Base-by-base conservation (phyloP, 2,113 vertebrate genomes). In the Nibea coibor region DNA sequence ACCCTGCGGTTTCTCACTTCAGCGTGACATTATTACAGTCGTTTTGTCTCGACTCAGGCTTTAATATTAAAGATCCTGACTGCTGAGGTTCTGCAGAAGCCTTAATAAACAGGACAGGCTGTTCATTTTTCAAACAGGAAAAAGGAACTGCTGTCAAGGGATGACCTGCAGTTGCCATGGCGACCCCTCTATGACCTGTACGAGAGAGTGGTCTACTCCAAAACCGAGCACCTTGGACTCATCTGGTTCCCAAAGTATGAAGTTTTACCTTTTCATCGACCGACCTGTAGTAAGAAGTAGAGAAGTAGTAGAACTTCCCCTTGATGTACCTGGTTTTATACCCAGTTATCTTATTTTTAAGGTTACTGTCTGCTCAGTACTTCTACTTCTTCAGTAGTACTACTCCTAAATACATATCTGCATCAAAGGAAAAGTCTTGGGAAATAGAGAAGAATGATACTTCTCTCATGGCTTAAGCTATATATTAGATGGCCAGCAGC, bases 221-320 rank as follows among this genome's bases (percentile, higher is more conserved):
- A 99, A 94, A 98, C 96, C 0, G 98, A 99, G 85, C 97, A 98
- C 89, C 96, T 99, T 54, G 98, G 97, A 74, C 96, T 99, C 90
- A 96, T 97, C 93, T 99, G 97, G 97, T 99, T 98, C 93, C 98
- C 97, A 82, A 99, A 96, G 98, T 99, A 97, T 93, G 97, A 93
- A 5, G 20, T 69, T 61, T 77, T 51, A 65, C 20, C 14, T 70
- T 81, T 19, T 5, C 8, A 45, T 9, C 5, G 2, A 26, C 20
- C 5, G 2, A 26, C 20, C 15, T 24, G 16, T 7, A 31, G 39
- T 5, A 15, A 26, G 9, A 16, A 5, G 11, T 3, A 0, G 17
- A 74, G 19, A 28, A 16, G 2, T 35, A 2, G 2, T 24, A 24
- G 31, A 8, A n/a, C 4, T 24, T 65, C 8, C 11, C 48, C 3